phyloP scores from a whole-genome alignment of 1,140 invertebrate species.

The Agrypnia vestita region DNA sequence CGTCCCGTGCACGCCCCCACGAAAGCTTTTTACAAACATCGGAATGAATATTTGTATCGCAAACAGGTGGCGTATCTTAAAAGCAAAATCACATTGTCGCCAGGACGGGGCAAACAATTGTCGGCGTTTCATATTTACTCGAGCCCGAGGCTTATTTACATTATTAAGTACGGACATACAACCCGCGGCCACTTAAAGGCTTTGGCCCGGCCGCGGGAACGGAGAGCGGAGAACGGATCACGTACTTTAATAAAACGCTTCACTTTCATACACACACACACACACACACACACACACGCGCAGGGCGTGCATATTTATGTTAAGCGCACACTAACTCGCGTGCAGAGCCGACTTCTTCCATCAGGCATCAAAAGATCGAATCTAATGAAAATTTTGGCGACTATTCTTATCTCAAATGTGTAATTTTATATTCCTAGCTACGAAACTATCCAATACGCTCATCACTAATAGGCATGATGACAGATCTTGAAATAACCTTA shows the following conservation, averaged over 20 bases:
- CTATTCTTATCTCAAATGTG: no score
- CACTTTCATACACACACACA: not conserved
- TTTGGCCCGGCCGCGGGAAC: slow-evolving; percentile 36
- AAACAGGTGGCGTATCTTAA: slow-evolving; percentile 60
- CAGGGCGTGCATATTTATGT: no score
- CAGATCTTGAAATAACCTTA: no score
- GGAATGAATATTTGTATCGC: slow-evolving; percentile 59
- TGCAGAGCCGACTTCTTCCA: no score
- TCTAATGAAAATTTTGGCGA: no score
- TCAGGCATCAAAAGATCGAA: not conserved
- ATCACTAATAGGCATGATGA: no score
- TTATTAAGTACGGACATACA: slow-evolving; percentile 56
- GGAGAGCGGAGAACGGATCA: slow-evolving; percentile 15
- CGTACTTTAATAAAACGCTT: slow-evolving; percentile 46
- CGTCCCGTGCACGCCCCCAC: not conserved
- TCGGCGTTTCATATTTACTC: slow-evolving; percentile 56
- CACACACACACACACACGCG: no score
- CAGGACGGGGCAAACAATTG: slow-evolving; percentile 56
- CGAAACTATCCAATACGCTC: no score
- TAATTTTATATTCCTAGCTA: no score
- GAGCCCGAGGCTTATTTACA: slow-evolving; percentile 51
- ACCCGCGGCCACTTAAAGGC: slow-evolving; percentile 52
- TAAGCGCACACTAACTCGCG: no score
- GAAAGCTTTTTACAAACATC: slow-evolving; percentile 29
- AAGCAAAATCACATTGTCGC: slow-evolving; percentile 61